Base-by-base conservation (phyloP, 2,113 vertebrate species). In the Mohoua ochrocephala region DNA sequence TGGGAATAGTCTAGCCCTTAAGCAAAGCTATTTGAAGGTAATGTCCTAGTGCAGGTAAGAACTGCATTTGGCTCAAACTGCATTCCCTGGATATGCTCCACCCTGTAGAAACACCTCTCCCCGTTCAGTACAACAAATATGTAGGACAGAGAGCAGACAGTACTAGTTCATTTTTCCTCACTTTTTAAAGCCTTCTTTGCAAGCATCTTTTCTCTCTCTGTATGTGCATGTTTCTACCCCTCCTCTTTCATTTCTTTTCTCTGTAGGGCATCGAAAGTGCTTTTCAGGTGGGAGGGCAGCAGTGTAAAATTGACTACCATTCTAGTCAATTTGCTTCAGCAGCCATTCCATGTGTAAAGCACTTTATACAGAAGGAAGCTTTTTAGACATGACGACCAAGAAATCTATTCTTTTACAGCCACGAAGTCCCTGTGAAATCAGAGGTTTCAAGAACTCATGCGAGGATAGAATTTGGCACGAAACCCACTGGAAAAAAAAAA, bases 281-380 rank as follows among this genome's bases (percentile, higher is more conserved):
- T 96, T 96, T 94, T 74, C 87, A 83, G 93, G 83, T 96, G 90
- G 92, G 84, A 96, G 68, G 83, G 95, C 92, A 91, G 90, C 92
- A 80, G 79, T 78, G 95, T 59, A 94, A 93, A 96, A 97, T 93
- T 67, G 87, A 96, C 92, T 91, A 28, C 82, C 88, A 95, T 94
- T 97, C 95, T 60, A 86, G 68, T 94, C 92, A 84, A 97, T 96
- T 96, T 96, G 85, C 92, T 95, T 96, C 88, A 94, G 92, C 87
- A 93, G 87, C 90, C 85, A 95, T 91, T 95, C 95, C 95, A 95
- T 88, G 89, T 96, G 92, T 96, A 96, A 96, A 96, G 70, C 90
- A 95, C 93, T 97, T 96, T 70, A 77, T 77, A 67, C 37, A 90
- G 63, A 85, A 80, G 47, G 82, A 93, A 94, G 82, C 45, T 91